Evolutionary conservation across 2,797 vertebrate genomes (phyloP).

Genomic region (Cossypha niveicapilla): DNA sequence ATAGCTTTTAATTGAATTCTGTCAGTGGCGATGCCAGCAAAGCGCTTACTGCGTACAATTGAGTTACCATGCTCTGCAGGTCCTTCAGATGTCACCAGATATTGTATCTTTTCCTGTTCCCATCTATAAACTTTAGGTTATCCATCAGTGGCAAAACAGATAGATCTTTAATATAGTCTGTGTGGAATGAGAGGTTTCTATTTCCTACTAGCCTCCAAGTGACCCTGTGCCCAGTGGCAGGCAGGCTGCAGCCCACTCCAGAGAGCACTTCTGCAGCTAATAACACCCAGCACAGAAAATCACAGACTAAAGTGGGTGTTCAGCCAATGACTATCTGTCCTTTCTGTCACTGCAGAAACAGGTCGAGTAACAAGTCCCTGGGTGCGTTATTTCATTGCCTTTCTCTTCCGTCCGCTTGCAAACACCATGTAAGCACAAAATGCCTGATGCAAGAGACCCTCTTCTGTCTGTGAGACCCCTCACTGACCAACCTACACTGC

Average conservation of each 20-base stretch:
- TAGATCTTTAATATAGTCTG: neutral
- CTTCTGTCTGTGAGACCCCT: neutral
- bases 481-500: neutral
- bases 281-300: neutral
- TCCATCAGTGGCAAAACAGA: constrained; percentile 40
- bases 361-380: neutral
- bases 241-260: neutral
- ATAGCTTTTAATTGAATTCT: constrained; percentile 43
- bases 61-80: constrained; percentile 38
- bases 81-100: constrained; percentile 38
- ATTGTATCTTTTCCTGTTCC: constrained; percentile 32
- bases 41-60: neutral
- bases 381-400: neutral
- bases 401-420: neutral
- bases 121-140: constrained; percentile 12
- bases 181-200: neutral
- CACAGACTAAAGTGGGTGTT: neutral
- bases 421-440: neutral
- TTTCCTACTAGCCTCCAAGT: constrained; percentile 31
- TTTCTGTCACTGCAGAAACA: neutral
- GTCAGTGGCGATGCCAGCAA: accelerated
- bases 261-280: neutral
- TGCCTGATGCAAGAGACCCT: neutral
- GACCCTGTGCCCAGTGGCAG: neutral
- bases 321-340: neutral